Base-by-base conservation (phyloP, 2,797 vertebrate species). In the Phrynocephalus forsythii region DNA sequence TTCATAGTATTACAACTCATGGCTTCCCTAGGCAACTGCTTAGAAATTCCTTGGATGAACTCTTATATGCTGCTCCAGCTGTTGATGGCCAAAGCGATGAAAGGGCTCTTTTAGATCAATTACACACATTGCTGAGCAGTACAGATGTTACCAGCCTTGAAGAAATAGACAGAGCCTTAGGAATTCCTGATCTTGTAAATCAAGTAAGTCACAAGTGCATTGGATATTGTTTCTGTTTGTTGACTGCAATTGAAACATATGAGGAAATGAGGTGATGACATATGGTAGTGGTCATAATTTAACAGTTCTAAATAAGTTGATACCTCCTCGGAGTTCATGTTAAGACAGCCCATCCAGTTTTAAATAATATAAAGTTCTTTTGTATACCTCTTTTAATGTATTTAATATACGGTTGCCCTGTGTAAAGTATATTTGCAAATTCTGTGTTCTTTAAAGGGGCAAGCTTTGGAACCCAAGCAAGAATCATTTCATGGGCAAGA, bases 131-230 rank as follows among this genome's bases (percentile, higher is more conserved):
- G 71, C 95, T 99, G 90, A 99, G 98, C 92, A 99, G 98, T 10
- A 97, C 99, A 0, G 99, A 99, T 89, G 98, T 98, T 90, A 98
- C 98, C 1, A 96, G 98, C 60, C 96, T 99, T 90, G 98, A 99
- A 93, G 99, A 99, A 94, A 99, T 99, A 30, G 99, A 99, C 94
- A 97, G 98, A 93, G 99, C 99, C 6, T 94, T 99, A 68, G 99
- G 99, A 91, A 99, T 99, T 95, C 98, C 99, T 81, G 99, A 99
- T 90, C 98, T 99, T 50, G 98, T 99, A n/a, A 98, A 97, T 95
- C 99, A 99, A 97, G 98, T 98, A 94, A 91, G 94, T 67, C n/a
- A 69, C 44, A 7, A 26, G 72, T 63, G 13, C 28, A 84, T 28
- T 77, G 83, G 83, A n/a, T 33, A 11, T 6, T 3, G 86, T 93